A percentile compares a stretch with the other conserved stretches of the same genome.
Evolutionary conservation across 2,888 invertebrate genomes (phyloP).

Genomic region (Drosophila ezoana): DNA sequence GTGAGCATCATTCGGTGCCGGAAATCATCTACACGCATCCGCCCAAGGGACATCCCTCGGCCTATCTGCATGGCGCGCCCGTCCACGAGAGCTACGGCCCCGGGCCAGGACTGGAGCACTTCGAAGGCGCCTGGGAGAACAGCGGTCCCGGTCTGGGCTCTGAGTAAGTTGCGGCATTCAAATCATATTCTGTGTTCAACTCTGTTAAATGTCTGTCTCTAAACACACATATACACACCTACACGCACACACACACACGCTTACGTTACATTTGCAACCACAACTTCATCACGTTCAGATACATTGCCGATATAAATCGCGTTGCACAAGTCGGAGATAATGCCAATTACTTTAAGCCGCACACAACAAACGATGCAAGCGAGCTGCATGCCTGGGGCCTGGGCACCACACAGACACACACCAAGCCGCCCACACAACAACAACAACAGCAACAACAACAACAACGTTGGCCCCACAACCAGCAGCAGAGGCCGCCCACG

Average conservation of each 20-base stretch:
- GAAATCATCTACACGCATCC: conserved; percentile 84
- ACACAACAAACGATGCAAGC: conserved; percentile 86
- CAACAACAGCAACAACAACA: conserved; percentile 47
- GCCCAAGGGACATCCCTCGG: conserved; percentile 83
- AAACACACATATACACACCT: conserved; percentile 34
- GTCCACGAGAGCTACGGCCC: conserved; percentile 80
- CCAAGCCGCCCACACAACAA: conserved; percentile 62
- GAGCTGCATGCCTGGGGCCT: conserved; percentile 89
- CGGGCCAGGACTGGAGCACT: conserved; percentile 84
- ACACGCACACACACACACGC: conserved; percentile 18
- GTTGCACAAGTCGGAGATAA: conserved; percentile 86
- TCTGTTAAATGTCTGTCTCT: conserved; percentile 52
- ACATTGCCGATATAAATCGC: conserved; percentile 87
- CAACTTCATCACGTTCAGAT: conserved; percentile 83
- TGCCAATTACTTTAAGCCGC: conserved; percentile 85
- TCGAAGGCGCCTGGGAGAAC: conserved; percentile 87
- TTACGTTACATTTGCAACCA: conserved; percentile 23
- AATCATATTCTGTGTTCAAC: conserved; percentile 28
- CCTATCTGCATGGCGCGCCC: conserved; percentile 82
- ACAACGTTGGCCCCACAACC: conserved; percentile 67
- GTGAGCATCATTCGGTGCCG: conserved; percentile 76
- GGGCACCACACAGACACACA: conserved; percentile 82
- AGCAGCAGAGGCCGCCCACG: conserved; percentile 64
- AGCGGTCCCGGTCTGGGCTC: conserved; percentile 88
- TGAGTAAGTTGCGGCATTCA: conserved; percentile 86